Evolutionary conservation across 2,888 invertebrate species (phyloP).

Genomic region (Tetheella fluctuosa): DNA sequence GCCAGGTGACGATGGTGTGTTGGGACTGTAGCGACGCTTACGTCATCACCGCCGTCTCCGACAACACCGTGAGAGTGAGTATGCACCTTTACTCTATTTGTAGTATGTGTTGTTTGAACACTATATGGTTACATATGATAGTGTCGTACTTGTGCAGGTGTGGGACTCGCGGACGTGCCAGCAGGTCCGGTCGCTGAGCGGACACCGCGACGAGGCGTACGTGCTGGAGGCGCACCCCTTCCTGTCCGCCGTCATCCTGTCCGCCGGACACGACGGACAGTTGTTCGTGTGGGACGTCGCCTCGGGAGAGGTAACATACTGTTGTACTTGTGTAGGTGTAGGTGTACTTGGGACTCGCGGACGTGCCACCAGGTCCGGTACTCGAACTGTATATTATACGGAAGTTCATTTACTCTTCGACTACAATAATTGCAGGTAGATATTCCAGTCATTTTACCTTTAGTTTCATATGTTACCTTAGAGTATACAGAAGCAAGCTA

Average conservation of each 20-base stretch:
- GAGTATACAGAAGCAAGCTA: too few species aligned
- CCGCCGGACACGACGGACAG: constrained; percentile 98
- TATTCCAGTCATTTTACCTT: too few species aligned
- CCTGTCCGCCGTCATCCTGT: constrained; percentile 91
- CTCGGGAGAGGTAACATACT: constrained; percentile 41
- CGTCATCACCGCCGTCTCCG: constrained; percentile 94
- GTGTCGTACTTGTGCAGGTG: constrained; percentile 24
- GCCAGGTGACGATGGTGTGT: constrained; percentile 96
- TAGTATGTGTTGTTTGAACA: too few species aligned
- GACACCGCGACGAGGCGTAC: constrained; percentile 97
- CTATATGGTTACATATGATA: too few species aligned
- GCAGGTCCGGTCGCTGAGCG: constrained; percentile 91
- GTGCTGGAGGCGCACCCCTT: constrained; percentile 97
- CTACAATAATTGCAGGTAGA: too few species aligned
- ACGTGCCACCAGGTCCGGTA: too few species aligned
- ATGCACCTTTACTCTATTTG: too few species aligned
- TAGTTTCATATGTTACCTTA: too few species aligned
- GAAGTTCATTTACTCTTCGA: too few species aligned
- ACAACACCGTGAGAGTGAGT: constrained; percentile 87
- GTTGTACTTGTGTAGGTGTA: too few species aligned
- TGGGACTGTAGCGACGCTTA: constrained; percentile 96
- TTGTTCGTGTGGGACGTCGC: constrained; percentile 92
- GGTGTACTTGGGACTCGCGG: too few species aligned
- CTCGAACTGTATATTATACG: too few species aligned
- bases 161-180: constrained; percentile 47